These are phyloP conservation scores for Catharus minimus DNA, from an alignment of 2,113 vertebrate genomes.

Conservation along the genomic window DNA sequence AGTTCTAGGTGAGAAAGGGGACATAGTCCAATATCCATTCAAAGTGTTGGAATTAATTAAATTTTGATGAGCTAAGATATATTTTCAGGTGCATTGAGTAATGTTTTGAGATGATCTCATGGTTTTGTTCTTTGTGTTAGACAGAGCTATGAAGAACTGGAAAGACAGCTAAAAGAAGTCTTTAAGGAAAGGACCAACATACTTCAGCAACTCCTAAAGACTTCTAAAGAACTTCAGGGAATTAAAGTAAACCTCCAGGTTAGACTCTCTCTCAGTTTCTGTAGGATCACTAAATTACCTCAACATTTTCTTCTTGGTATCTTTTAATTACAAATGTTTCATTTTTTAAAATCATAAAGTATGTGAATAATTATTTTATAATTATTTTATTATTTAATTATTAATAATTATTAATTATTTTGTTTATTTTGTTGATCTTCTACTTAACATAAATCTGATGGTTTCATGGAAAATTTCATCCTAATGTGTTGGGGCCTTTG, in stretches of 20 bases:
- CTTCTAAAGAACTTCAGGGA: conserved; percentile 90
- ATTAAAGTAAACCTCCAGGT: conserved; percentile 95
- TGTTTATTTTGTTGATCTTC: neutral
- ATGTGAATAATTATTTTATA: neutral
- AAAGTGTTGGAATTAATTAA: neutral
- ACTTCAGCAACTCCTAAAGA: conserved; percentile 90
- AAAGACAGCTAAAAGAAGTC: conserved; percentile 91
- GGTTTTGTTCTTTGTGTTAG: conserved; percentile 77
- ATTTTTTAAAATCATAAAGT: neutral
- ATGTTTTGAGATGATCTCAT: conserved; percentile 16
- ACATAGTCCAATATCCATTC: neutral
- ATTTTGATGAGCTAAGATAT: neutral
- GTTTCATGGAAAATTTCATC: neutral
- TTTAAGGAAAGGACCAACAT: conserved; percentile 92
- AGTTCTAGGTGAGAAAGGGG: neutral
- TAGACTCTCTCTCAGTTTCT: conserved; percentile 26
- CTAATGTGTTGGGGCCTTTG: neutral
- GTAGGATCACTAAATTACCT: neutral
- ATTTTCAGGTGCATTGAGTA: neutral
- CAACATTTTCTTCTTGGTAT: neutral
- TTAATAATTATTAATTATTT: neutral
- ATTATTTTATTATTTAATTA: no score
- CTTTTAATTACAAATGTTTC: neutral
- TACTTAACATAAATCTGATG: neutral
- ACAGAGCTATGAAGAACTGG: conserved; percentile 91